A percentile compares a stretch with the other conserved stretches of the same genome.
These are phyloP conservation scores for Pammene aurita DNA, from an alignment of 2,888 invertebrate species.

Conservation along the genomic window DNA sequence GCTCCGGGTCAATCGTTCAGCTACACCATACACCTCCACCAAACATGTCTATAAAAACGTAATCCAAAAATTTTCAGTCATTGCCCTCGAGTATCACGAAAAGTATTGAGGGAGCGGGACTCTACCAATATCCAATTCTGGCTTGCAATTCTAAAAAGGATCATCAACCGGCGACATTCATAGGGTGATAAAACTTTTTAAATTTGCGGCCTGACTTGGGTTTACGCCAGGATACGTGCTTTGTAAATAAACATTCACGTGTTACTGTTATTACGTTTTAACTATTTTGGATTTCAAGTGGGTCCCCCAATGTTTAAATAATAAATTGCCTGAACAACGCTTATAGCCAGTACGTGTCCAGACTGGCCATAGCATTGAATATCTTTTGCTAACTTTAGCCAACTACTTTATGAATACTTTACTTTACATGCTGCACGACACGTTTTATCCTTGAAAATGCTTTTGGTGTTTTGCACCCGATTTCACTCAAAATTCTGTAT, in stretches of 20 bases:
- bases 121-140: constrained; percentile 48
- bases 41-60: constrained; percentile 47
- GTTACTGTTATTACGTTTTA: constrained; percentile 46
- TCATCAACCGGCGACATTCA: constrained; percentile 29
- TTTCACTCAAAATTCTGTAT: neutral
- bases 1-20: constrained; percentile 17
- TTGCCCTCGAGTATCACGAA: constrained; percentile 56
- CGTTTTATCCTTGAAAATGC: neutral
- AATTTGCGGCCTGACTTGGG: constrained; percentile 31
- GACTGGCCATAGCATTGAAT: constrained; percentile 27
- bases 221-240: constrained; percentile 57
- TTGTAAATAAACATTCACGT: constrained; percentile 59
- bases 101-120: constrained; percentile 56
- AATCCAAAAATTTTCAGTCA: constrained; percentile 63
- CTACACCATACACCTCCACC: constrained; percentile 17
- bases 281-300: constrained; percentile 37
- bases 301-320: constrained; percentile 39
- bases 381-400: constrained; percentile 17
- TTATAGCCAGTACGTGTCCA: constrained; percentile 37
- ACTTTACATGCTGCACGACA: constrained; percentile 8
- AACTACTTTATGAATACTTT: constrained; percentile 17
- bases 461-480: neutral
- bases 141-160: constrained; percentile 11
- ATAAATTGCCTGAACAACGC: constrained; percentile 35
- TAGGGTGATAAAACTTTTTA: constrained; percentile 12